Percentiles rank a stretch among this genome's conserved stretches.
These are phyloP conservation scores for Psittacara wagleri DNA, from an alignment of 2,113 vertebrate genomes.

Conservation along the genomic window DNA sequence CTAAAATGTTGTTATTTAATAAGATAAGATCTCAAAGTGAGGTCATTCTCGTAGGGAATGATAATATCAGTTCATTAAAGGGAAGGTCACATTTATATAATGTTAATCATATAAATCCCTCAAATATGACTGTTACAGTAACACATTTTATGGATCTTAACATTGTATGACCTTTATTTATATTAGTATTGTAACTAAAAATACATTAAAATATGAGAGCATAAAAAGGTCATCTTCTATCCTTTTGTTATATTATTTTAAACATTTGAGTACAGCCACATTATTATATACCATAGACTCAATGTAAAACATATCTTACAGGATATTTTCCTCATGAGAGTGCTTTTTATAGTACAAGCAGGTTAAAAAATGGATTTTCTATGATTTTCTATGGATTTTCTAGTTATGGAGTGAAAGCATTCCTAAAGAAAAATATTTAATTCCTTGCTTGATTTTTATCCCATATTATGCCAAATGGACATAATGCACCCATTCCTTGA, in stretches of 20 bases:
- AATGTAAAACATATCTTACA: not conserved
- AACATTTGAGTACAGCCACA: not conserved
- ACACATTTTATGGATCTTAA: not conserved
- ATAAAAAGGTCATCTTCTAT: not conserved
- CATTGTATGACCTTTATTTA: constrained; percentile 16
- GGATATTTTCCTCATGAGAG: not conserved
- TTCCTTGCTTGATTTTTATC: not conserved
- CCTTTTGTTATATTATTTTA: not conserved
- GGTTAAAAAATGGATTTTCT: not conserved
- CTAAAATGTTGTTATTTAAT: constrained; percentile 3
- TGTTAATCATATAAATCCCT: constrained; percentile 20
- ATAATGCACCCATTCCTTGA: not conserved
- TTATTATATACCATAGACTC: not conserved
- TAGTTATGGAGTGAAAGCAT: not conserved
- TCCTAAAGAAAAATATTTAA: not conserved
- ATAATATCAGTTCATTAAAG: constrained; percentile 9
- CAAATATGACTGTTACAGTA: not conserved
- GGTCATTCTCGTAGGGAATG: not conserved
- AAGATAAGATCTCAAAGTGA: constrained; percentile 13
- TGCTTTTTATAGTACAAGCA: not conserved
- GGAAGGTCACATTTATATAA: constrained; percentile 27
- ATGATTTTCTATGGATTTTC: too few relatives aligned
- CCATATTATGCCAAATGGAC: not conserved
- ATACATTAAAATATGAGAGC: not conserved
- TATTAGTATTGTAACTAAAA: constrained; percentile 16